Base-by-base conservation (phyloP, 2,797 vertebrate species). In the Parotocinclus haroldoi region DNA sequence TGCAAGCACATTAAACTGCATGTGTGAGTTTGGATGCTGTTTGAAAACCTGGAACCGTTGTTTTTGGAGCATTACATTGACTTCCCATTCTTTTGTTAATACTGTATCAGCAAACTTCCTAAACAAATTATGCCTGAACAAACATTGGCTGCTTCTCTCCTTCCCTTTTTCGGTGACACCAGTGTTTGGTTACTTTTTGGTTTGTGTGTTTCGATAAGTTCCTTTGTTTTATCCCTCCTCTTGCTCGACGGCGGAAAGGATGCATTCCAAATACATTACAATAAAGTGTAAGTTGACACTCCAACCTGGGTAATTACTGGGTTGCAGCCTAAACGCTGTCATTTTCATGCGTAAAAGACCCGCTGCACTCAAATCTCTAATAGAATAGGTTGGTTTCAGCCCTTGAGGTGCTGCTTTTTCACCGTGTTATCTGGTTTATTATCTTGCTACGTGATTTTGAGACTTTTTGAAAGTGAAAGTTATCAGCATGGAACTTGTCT, bases 191-290 rank as follows among this genome's bases (percentile, higher is more conserved):
- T 9, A 5, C 40, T 44, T 65, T 44, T 64, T 14, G 17, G 17
- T 50, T 38, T 63, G 39, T 58, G 56, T 53, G 63, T 64, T 58
- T 50, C 38, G 63, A 71, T 70, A 10, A 64, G 56, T 72, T 67
- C 52, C 16, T 75, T 74, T 74, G 65, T 71, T 77, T 80, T 76
- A 63, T 62, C 66, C 71, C 63, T 64, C 18, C 63, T 66, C 55
- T 63, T 72, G 39, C 59, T 67, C 63, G 63, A 56, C 51, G 66
- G 40, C 45, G 46, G 45, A 36, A 68, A 27, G 27, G 27, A 27
- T 27, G 2, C 2, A 2, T 27, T 27, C 27, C 27, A 27, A 27
- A 27, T 27, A 27, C 27, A 27, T 5, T 27, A 27, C 27, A 27
- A 27, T 5, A 27, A 27, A 27, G 2, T 5, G 2, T 27, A 27